These are phyloP conservation scores for Spinus olivaceus DNA, from an alignment of 2,797 vertebrate genomes.

Conservation along the genomic window DNA sequence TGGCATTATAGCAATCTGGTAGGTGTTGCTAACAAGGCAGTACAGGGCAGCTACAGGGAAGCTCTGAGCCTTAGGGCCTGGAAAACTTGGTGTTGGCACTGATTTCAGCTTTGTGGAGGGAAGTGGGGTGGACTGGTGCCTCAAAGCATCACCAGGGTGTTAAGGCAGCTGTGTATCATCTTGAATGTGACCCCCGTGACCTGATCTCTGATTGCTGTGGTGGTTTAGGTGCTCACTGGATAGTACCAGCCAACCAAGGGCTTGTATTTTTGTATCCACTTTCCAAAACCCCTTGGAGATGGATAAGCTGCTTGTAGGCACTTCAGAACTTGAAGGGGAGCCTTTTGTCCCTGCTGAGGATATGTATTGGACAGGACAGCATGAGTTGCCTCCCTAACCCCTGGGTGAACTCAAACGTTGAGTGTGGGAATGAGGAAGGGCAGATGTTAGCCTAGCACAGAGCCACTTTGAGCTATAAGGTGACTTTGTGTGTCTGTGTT, in stretches of 20 bases:
- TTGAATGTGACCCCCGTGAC: neutral
- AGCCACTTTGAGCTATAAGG: neutral
- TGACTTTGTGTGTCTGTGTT: neutral
- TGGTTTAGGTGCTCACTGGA: neutral
- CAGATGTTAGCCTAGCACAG: neutral
- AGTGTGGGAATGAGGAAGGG: neutral
- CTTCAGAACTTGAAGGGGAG: neutral
- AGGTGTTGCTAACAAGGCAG: neutral
- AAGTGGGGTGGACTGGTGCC: neutral
- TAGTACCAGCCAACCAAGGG: neutral
- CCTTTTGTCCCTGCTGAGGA: neutral
- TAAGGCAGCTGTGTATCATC: neutral
- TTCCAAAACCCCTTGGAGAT: neutral
- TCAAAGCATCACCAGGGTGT: neutral
- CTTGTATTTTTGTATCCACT: neutral
- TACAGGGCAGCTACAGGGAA: accelerated
- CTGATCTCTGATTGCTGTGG: accelerated
- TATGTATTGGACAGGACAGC: neutral
- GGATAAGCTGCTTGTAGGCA: neutral
- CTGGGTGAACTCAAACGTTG: accelerated
- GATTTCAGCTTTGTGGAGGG: neutral
- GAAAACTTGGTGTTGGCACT: neutral
- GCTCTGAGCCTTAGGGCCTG: neutral
- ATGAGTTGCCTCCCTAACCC: neutral
- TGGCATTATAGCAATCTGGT: neutral